A percentile compares a stretch with the other conserved stretches of the same genome.
phyloP scores from a whole-genome alignment of 37 sponge, comb jelly and placozoan species.

The Diacarnus erythraeanus region DNA sequence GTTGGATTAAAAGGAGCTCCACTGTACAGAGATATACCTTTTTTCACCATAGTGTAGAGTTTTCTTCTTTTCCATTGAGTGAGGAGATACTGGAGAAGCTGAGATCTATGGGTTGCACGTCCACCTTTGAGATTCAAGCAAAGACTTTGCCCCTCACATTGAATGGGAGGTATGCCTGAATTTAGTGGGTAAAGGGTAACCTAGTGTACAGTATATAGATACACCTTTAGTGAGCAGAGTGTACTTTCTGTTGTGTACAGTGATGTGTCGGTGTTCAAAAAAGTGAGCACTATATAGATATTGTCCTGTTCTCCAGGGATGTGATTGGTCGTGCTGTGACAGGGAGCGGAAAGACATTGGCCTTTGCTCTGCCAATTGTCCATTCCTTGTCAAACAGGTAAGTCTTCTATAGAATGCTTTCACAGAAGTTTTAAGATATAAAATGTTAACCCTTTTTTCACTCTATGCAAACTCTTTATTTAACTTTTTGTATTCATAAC shows the following conservation, averaged over 20 bases:
- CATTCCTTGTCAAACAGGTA: conserved; percentile 20
- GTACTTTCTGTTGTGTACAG: too few species aligned
- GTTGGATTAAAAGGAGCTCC: too few species aligned
- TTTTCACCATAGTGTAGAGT: neutral
- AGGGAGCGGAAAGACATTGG: conserved; percentile 64
- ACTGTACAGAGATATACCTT: too few species aligned
- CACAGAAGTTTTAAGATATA: too few species aligned
- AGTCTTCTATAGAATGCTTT: neutral
- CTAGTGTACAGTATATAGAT: neutral
- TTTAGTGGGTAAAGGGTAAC: neutral
- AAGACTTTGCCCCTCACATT: conserved; percentile 51
- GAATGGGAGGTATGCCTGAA: conserved; percentile 19
- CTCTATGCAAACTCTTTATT: too few species aligned
- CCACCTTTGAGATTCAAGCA: conserved; percentile 54
- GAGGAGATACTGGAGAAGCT: conserved; percentile 1
- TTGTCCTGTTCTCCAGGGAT: conserved; percentile 10
- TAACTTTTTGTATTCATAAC: too few species aligned
- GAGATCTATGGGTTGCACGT: conserved; percentile 12
- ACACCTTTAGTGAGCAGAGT: neutral
- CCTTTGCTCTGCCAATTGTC: conserved; percentile 62
- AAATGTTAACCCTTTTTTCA: too few species aligned
- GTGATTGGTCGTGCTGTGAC: conserved; percentile 60
- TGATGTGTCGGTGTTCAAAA: neutral
- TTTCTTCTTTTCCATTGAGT: conserved; percentile 18
- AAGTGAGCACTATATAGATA: neutral